Conservation (phyloP, 2,888 invertebrate genomes). For the Tricholauxania praeusta region DNA sequence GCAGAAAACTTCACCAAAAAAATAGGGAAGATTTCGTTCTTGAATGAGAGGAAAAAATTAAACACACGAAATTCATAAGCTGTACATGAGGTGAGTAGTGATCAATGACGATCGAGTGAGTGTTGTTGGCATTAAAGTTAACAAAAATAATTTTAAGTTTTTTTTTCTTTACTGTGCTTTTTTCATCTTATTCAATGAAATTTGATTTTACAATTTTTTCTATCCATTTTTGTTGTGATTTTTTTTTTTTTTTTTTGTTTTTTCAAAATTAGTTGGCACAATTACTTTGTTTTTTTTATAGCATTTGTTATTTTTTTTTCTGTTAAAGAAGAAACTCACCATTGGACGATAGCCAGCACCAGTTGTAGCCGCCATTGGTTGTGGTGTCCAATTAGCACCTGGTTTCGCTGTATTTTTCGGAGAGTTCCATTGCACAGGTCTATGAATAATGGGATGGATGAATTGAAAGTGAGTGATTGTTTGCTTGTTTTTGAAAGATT, state of each 20-base stretch:
- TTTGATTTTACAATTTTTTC: constrained; percentile 21
- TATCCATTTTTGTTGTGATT: constrained; percentile 1
- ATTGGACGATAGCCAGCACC: constrained; percentile 89
- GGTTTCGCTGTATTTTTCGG: constrained; percentile 88
- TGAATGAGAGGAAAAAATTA: constrained; percentile 18
- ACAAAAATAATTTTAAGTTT: neutral
- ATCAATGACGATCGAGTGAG: neutral
- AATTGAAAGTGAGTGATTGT: constrained; percentile 49
- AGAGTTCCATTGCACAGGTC: constrained; percentile 92
- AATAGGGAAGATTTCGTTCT: constrained; percentile 38
- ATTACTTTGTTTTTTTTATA: constrained; percentile 20
- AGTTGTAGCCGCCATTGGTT: constrained; percentile 90
- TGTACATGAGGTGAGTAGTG: constrained; percentile 23
- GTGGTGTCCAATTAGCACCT: constrained; percentile 85
- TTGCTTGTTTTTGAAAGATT: constrained; percentile 31
- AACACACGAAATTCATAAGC: constrained; percentile 16
- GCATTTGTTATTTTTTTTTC: constrained; percentile 34
- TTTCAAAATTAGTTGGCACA: constrained; percentile 26
- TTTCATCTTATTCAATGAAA: neutral
- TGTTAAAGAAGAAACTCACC: constrained; percentile 71
- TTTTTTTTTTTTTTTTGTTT: neutral
- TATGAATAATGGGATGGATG: constrained; percentile 65
- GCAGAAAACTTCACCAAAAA: too few relatives aligned
- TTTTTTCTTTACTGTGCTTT: neutral
- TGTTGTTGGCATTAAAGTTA: constrained; percentile 1